Base-by-base conservation (phyloP, 2,888 invertebrate genomes). In the Standfussiana lucernea region DNA sequence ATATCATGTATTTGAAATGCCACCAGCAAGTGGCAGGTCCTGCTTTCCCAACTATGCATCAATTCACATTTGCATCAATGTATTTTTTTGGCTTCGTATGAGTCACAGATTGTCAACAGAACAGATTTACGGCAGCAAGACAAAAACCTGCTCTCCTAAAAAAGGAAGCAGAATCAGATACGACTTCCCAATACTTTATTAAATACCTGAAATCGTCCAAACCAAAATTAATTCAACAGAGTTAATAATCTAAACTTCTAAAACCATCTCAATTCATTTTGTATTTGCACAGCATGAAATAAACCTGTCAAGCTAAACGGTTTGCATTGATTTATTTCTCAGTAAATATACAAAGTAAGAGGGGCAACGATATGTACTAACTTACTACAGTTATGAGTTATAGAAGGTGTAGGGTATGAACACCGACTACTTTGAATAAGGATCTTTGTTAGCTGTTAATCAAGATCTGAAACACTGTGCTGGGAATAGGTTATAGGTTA, bases 301-400 rank as follows among this genome's bases (percentile, higher is more conserved):
- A 85, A 89, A 88, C 80, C 85, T 85, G 87, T 87, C 89, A 83
- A 85, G 82, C 78, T 81, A 79, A 84, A 86, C 85, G 80, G 84
- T 85, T 83, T n/a, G 59, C 70, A 77, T 73, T 86, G 85, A 86
- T 86, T 86, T 86, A 86, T 86, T 78, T 81, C 66, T 37, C 75
- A 81, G 78, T 81, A 86, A 84, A 86, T 78, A 81, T 77, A 86
- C 83, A 86, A 86, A 76, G 84, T 84, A 79, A 83, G 83, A 67
- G 66, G 69, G 21, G 68, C 66, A 35, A 65, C n/a, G 64, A 40
- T 71, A 37, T 74, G 79, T 56, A 73, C 61, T 61, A 66, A 83
- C 83, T 82, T 75, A 82, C 66, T 71, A 28, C 40, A 28, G 50
- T 45, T 83, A 83, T 66, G 65, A 83, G 28, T 82, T 84, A 84